Evolutionary conservation across 1,140 invertebrate genomes (phyloP), one percentile per base, ranked within the genome.

Genomic region (Gyrodactylus salaris): DNA sequence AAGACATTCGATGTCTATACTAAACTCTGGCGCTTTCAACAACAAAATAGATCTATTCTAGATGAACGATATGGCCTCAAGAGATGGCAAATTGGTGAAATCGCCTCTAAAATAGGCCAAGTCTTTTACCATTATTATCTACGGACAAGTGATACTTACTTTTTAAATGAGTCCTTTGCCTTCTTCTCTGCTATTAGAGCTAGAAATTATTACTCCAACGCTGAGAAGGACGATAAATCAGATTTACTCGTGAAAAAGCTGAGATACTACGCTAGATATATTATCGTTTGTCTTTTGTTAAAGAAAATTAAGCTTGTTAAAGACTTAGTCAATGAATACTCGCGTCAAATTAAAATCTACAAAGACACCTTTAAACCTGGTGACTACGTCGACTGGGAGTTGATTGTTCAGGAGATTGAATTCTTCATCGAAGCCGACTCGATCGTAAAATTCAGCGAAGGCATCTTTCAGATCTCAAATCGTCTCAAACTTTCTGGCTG

Each of bases 121-220:
- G 86, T 97, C 22, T 96, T 96, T 82, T 97, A 96, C 80, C 91
- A 96, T 82, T 97, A 95, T 81, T 97, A 97, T 81, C 83, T 94
- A 77, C 83, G 90, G 78, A 93, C 91, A 74, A 93, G 90, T 82
- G 91, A 96, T 83, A 92, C 89, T 25, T 91, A 89, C 81, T 94
- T 95, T 81, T 83, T 96, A 75, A 89, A 90, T 79, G 91, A 95
- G 83, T 89, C 91, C 27, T 93, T 87, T 81, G 88, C 90, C 25
- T 96, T 97, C 81, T 96, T 96, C 83, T 87, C 88, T 25, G 91
- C 91, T 0, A 97, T 97, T 77, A 82, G 91, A 75, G 88, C 88
- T 70, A 83, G 92, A 77, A 88, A 88, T 1, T 97, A 96, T 79
- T 97, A 95, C 79, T 91, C 89, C 68, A 85, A 90, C 78, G 89